A percentile compares a stretch with the other conserved stretches of the same genome.
These are phyloP conservation scores for Heliconius melpomene DNA, from an alignment of 1,140 invertebrate genomes.

Conservation along the genomic window DNA sequence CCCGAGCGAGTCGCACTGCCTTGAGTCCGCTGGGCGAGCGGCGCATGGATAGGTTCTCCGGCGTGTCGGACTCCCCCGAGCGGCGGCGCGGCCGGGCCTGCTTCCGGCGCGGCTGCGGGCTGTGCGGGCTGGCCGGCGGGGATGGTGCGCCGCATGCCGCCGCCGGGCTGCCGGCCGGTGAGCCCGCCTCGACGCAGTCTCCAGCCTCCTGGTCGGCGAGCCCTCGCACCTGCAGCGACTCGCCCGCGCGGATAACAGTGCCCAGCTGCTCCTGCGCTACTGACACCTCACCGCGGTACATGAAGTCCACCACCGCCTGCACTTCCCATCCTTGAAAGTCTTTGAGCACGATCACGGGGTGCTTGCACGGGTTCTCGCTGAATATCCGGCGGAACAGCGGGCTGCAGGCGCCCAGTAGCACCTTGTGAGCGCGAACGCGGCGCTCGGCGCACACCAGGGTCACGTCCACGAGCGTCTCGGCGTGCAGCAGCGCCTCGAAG, in stretches of 20 bases:
- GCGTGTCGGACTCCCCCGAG: slow-evolving; percentile 85
- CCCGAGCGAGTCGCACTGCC: slow-evolving; percentile 74
- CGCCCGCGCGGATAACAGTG: slow-evolving; percentile 91
- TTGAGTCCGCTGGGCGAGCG: slow-evolving; percentile 83
- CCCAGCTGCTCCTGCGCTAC: slow-evolving; percentile 91
- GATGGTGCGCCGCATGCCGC: slow-evolving; percentile 78
- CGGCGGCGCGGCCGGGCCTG: slow-evolving; percentile 90
- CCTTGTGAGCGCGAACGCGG: slow-evolving; percentile 92
- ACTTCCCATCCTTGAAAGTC: slow-evolving; percentile 93
- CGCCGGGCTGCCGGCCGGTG: slow-evolving; percentile 67
- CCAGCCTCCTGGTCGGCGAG: slow-evolving; percentile 86
- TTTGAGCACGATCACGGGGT: slow-evolving; percentile 94
- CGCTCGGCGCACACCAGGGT: slow-evolving; percentile 93
- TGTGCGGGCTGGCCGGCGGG: slow-evolving; percentile 82
- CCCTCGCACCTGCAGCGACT: slow-evolving; percentile 91
- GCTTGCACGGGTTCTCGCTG: slow-evolving; percentile 95
- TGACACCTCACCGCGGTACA: slow-evolving; percentile 95
- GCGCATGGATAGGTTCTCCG: slow-evolving; percentile 78
- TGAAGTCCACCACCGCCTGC: slow-evolving; percentile 94
- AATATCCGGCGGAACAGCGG: slow-evolving; percentile 95
- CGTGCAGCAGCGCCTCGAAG: slow-evolving; percentile 91
- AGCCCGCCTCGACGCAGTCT: slow-evolving; percentile 57
- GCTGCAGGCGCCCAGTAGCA: slow-evolving; percentile 94
- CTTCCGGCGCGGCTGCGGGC: slow-evolving; percentile 89
- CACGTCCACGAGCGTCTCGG: slow-evolving; percentile 93